Evolutionary conservation across 2,888 invertebrate species (phyloP), one percentile per base, ranked within the genome.

Genomic region (Lutraria lutraria): DNA sequence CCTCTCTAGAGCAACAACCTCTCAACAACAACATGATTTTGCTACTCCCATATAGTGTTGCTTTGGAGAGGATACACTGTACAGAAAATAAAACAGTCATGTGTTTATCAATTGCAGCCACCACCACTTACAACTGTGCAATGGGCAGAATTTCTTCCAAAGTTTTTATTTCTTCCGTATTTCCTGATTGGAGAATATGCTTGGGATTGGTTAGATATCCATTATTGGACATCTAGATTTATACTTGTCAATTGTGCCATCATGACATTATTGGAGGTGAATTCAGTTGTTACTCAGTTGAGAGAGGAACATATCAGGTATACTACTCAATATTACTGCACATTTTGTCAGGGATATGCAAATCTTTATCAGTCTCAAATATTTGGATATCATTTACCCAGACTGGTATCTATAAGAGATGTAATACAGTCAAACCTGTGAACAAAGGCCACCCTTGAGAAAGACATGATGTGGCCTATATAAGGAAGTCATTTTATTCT

Each of bases 151-250:
- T 95, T 95, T 90, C 54, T 94, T 15, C 89, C 93, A 12, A 93
- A 93, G 72, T 88, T 90, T 63, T 85, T 94, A 21, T 81, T 94
- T 53, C 83, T 95, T 53, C 96, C 95, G 0, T 95, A 95, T 87
- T 91, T 91, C 86, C 88, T 95, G 56, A 90, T 95, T 21, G 93
- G 92, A n/a, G 90, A 94, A 85, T 95, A 94, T 83, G 88, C 95
- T n/a, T 95, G 93, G 91, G 91, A 93, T 19, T 94, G 94, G 93
- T 63, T 93, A 25, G 92, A 92, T 25, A 91, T 93, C 6, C 95
- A 96, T 88, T 94, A 92, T 86, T 94, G 95, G 94, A 94, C 94
- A 4, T 91, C 94, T 13, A 56, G 94, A 34, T 90, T 95, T 88
- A 90, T 95, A 52, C 81, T 95, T 12, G 43, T 90, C 21, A 93